Evolutionary conservation across 1,140 invertebrate genomes (phyloP).

Genomic region (Eulimnadia texana): DNA sequence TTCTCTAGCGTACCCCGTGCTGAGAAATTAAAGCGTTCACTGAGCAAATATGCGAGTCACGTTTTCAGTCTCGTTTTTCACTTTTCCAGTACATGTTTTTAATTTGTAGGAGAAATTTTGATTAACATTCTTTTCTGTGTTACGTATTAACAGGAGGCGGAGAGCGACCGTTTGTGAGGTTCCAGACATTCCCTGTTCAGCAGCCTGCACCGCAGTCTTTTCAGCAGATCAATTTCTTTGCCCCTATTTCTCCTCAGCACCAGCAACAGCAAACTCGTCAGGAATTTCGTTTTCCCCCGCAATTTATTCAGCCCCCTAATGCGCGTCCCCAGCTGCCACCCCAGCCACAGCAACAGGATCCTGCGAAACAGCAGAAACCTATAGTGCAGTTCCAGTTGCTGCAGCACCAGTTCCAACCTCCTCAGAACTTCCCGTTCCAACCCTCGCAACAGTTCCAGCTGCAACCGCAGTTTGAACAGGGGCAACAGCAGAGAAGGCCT

Average conservation of each 20-base stretch:
- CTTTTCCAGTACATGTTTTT: background rate
- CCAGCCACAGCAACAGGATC: background rate
- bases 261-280: background rate
- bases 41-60: background rate
- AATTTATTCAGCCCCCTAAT: background rate
- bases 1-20: too few species aligned
- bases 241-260: slow-evolving; percentile 1
- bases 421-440: background rate
- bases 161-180: slow-evolving; percentile 9
- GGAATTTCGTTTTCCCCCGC: background rate
- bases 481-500: background rate
- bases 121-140: background rate
- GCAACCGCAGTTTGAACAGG: background rate
- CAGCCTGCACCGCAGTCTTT: slow-evolving; percentile 15
- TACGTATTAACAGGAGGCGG: background rate
- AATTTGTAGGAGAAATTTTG: background rate
- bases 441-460: background rate
- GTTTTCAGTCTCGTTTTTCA: background rate
- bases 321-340: background rate
- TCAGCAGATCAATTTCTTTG: slow-evolving; percentile 15
- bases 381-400: slow-evolving; percentile 1
- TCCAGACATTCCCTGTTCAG: slow-evolving; percentile 4
- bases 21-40: background rate
- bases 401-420: background rate
- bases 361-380: background rate